Evolutionary conservation across 1,140 invertebrate species (phyloP), one percentile per base, ranked within the genome.

Genomic region (Philaenus spumarius): DNA sequence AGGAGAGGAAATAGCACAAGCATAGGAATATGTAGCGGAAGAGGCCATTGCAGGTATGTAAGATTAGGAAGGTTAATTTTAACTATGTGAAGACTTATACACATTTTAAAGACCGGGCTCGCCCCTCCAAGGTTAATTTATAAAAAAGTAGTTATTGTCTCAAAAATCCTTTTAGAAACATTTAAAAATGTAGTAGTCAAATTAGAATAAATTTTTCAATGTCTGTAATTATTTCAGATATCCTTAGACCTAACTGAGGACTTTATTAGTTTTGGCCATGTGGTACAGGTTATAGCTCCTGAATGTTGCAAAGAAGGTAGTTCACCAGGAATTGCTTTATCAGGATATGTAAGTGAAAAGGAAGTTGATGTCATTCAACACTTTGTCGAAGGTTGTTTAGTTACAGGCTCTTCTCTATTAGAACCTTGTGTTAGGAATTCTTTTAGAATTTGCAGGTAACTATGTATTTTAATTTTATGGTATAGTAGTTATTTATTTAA

Each of bases 391-490:
- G 50, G 50, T 2, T 53, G 30, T 6, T 22, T 53, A 3, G 30
- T 53, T 3, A 26, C 20, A 1, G 50, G 14, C 12, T 53, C 50
- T 2, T 19, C 50, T 1, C 14, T 22, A 14, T 2, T 35, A 2
- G 2, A 2, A 7, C 50, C 50, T 7, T 26, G 23, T 22, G 30
- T 53, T 17, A n/a, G 50, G 17, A 53, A 53, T 19, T 35, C 30
- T 39, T 53, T 53, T 35, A 53, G 30, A 17, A 39, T 53, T 14
- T 39, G 22, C 23, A 53, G 50, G 50, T 39, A 53, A 47, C 3
- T 20, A 9, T 14, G 20, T 15, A 9, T 15, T 45, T n/a, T 9
- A 37, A 37, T n/a, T n/a, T 37, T 37, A 37, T 37, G 35, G 35
- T n/a, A 37, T n/a, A 9, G n/a, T 9, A 9, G n/a, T 9, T 19